A percentile compares a stretch with the other conserved stretches of the same genome.
Evolutionary conservation across 2,113 vertebrate genomes (phyloP).

Genomic region (Aptenodytes patagonicus): DNA sequence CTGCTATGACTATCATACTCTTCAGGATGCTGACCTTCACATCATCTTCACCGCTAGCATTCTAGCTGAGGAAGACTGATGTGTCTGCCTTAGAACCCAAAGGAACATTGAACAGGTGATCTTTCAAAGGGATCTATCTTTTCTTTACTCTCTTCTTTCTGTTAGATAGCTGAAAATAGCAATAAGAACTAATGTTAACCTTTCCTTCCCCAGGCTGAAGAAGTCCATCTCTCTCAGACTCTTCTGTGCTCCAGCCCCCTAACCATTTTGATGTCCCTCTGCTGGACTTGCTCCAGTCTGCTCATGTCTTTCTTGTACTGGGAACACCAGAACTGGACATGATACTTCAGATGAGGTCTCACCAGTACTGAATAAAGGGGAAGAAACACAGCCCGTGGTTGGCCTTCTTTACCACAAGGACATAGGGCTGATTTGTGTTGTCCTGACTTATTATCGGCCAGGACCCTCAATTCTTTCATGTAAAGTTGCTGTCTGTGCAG

Average conservation of each 20-base stretch:
- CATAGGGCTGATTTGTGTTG: background rate
- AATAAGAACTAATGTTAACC: background rate
- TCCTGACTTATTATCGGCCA: background rate
- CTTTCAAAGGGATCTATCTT: background rate
- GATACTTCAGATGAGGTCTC: background rate
- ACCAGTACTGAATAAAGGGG: background rate
- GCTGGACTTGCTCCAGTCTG: background rate
- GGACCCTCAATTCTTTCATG: background rate
- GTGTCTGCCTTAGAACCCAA: background rate
- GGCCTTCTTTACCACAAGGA: background rate
- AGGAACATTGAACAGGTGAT: background rate
- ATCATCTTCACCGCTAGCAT: background rate
- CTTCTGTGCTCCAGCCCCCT: background rate
- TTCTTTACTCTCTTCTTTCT: background rate
- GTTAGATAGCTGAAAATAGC: background rate
- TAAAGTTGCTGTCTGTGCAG: background rate
- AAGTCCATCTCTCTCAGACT: background rate
- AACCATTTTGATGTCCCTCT: background rate
- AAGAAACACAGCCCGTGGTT: background rate
- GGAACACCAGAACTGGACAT: background rate
- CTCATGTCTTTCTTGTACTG: background rate
- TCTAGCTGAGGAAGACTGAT: background rate
- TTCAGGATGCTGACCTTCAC: background rate
- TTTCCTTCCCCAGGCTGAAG: background rate
- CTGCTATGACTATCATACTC: background rate